Base-by-base conservation (phyloP, 1,140 invertebrate genomes). In the Oreohelix idahoensis region DNA sequence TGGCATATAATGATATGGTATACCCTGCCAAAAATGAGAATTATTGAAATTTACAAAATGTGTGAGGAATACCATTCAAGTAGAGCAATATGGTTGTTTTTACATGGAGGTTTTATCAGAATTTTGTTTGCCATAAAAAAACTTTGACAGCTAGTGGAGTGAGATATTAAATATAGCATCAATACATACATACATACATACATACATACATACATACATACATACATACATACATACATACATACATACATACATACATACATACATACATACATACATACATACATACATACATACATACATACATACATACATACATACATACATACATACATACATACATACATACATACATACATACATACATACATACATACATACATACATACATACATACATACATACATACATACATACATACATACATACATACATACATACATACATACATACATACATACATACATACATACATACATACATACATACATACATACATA, bases 361-460 rank as follows among this genome's bases (percentile, higher is more conserved):
- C 66, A 36, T n/a, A n/a, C 35, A 36, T 36, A n/a, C 35, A n/a
- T 69, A 69, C 66, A 69, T n/a, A 69, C 66, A 69, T 36, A 69
- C 66, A 69, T 36, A 69, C 66, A 49, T 49, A 49, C 45, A 49
- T 49, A 49, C 45, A 49, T 49, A 49, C 45, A 49, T 49, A 49
- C 45, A 49, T 49, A 49, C 45, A 49, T 49, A 69, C 66, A 69
- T 36, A 69, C 66, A 36, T 36, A 36, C 66, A 36, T 36, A 36
- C 66, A 36, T 36, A 36, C 66, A 36, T 36, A 36, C 66, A 69
- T 36, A 69, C 66, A 69, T 36, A 69, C 66, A 69, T 29, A 69
- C 35, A n/a, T 36, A 69, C 35, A 69, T 36, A 69, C 66, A 69
- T 36, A 69, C 66, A 69, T n/a, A 69, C 66, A 69, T 36, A 69